Evolutionary conservation across 2,888 invertebrate species (phyloP), one percentile per base, ranked within the genome.

Genomic region (Graphium colonna): DNA sequence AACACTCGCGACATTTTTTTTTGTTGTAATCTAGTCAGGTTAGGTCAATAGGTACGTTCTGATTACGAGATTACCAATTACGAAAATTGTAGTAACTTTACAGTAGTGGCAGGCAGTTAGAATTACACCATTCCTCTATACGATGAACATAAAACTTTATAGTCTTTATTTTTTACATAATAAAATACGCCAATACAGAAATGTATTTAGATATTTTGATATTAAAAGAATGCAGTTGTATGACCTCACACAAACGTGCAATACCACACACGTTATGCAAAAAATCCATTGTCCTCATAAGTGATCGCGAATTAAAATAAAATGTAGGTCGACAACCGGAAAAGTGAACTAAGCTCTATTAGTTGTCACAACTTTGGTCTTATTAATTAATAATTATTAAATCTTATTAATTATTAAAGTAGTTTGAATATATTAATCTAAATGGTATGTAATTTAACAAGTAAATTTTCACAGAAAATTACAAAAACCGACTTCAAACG

Each of bases 221-320:
- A n/a, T 12, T 3, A 36, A 3, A 12, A 12, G 36, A 1, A 67
- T 65, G 65, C 60, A 61, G 58, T 61, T 49, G 13, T 41, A 28
- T 39, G 44, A 43, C 18, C 45, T 36, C n/a, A 36, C 3, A 31
- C 15, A 18, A 13, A 7, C 26, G 43, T 15, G 28, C 12, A 42
- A 13, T 31, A 42, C 7, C 9, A 12, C 18, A 45, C 17, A 18
- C 17, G 21, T 48, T 48, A 53, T 49, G 48, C 53, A 44, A 53
- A 47, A 43, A 21, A 33, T 21, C 15, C n/a, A 47, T 47, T 17
- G 31, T 17, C 51, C 51, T 51, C 39, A 31, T 36, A 36, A 36
- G 36, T n/a, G 28, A 17, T 5, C 38, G 8, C 33, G 18, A 4
- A 9, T 28, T 10, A 39, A 44, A 51, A 44, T 17, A 17, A 39